These are phyloP conservation scores for Hydriomena furcata DNA, from an alignment of 2,888 invertebrate genomes.

Conservation along the genomic window DNA sequence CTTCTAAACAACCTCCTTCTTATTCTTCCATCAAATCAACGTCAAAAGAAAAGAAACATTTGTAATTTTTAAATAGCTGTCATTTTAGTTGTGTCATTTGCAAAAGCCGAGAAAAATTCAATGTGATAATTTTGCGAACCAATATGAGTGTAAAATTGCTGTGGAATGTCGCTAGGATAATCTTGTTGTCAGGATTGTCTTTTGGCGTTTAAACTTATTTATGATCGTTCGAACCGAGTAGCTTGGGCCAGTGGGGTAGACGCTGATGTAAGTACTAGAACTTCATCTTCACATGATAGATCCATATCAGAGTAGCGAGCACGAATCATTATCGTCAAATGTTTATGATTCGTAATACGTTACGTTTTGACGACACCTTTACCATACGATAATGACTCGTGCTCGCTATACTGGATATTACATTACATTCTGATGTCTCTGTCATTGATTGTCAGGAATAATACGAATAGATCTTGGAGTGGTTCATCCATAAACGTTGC, in stretches of 20 bases:
- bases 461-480: too few species aligned
- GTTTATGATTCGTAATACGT: too few species aligned
- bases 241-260: constrained; percentile 1
- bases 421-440: too few species aligned
- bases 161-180: constrained; percentile 71
- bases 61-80: constrained; percentile 53
- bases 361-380: too few species aligned
- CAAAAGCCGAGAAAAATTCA: constrained; percentile 27
- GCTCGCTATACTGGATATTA: too few species aligned
- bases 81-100: constrained; percentile 9
- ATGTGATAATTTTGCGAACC: constrained; percentile 29
- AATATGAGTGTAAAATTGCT: constrained; percentile 69
- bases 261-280: constrained; percentile 1
- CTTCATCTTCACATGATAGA: not conserved
- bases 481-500: too few species aligned
- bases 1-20: constrained; percentile 2
- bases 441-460: too few species aligned
- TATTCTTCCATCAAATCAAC: constrained; percentile 2
- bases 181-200: constrained; percentile 65
- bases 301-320: too few species aligned
- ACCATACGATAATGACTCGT: too few species aligned
- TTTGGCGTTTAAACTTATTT: constrained; percentile 49
- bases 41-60: constrained; percentile 37
- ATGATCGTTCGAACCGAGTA: constrained; percentile 7
- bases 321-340: too few species aligned